Evolutionary conservation across 2,113 vertebrate genomes (phyloP).

Genomic region (Bostrychus sinensis): DNA sequence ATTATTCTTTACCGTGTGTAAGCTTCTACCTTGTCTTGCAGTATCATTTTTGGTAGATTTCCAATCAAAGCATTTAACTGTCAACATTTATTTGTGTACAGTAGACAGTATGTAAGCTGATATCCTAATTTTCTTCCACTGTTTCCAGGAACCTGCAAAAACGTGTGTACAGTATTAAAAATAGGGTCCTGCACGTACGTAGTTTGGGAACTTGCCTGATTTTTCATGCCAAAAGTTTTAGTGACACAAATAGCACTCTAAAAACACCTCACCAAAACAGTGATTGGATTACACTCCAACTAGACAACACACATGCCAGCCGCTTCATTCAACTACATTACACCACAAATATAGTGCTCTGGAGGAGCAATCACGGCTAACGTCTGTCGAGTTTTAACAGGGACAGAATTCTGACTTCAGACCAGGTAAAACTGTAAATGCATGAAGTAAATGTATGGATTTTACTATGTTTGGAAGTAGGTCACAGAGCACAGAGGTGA

Average conservation of each 20-base stretch:
- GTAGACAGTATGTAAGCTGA: too few relatives aligned
- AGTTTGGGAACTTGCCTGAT: neutral
- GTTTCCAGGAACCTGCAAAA: too few relatives aligned
- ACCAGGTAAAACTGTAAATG: neutral
- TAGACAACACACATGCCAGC: neutral
- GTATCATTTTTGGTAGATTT: too few relatives aligned
- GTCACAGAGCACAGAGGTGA: neutral
- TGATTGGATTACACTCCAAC: neutral
- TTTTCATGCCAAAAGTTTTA: neutral
- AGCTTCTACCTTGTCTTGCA: too few relatives aligned
- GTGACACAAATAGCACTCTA: neutral
- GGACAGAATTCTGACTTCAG: neutral
- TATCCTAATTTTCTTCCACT: too few relatives aligned
- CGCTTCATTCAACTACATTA: neutral
- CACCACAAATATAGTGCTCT: neutral
- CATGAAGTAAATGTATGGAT: neutral
- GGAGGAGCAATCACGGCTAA: neutral
- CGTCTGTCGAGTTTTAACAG: neutral
- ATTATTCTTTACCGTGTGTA: too few relatives aligned
- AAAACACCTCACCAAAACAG: conserved; percentile 1
- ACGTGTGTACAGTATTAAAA: too few relatives aligned
- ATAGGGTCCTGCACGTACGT: too few relatives aligned
- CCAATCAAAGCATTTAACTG: too few relatives aligned
- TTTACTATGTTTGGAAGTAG: neutral
- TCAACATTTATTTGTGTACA: too few relatives aligned